Base-by-base conservation (phyloP, 2,888 invertebrate species). In the Trichopria drosophilae region DNA sequence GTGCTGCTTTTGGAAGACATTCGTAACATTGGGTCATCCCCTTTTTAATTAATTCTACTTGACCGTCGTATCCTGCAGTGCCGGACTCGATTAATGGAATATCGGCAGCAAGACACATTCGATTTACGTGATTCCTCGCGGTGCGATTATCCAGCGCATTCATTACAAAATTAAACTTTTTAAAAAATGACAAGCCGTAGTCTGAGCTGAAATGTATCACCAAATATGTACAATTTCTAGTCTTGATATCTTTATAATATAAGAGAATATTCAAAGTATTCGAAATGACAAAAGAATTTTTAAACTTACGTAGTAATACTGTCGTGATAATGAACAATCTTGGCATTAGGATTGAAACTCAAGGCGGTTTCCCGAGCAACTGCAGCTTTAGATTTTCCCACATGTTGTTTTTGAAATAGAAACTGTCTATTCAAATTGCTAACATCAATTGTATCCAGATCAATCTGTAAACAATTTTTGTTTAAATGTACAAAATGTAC, bases 341-440 rank as follows among this genome's bases (percentile, higher is more conserved):
- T 87, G 7, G 88, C 89, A 75, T 90, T 83, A 1, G 94, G 92
- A 77, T 94, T 94, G 69, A 93, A 93, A 62, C 82, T 82, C 15
- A 93, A 77, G 2, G 94, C 93, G 66, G 91, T 93, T 74, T 94
- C 91, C 60, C 84, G 84, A 0, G 97, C 97, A 18, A 97, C 92
- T 63, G 87, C 80, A 0, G 97, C 92, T 78, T 99, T 99, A 0
- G 98, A 91, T 75, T 93, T 93, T 2, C 97, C 97, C 54, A 99
- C 97, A 81, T 99, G 98, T 71, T 95, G 91, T 68, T 93, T 93
- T 71, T 95, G 91, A 71, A 99, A 99, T n/a, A 99, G 78, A 76
- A 99, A 99, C 76, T 99, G 99, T 28, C 99, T 84, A 77, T 99
- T 99, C 60, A 99, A 79, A 75, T 99, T 99, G 79, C 97, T 97